Base-by-base conservation (phyloP, 1,140 invertebrate genomes). In the Steinernema feltiae region DNA sequence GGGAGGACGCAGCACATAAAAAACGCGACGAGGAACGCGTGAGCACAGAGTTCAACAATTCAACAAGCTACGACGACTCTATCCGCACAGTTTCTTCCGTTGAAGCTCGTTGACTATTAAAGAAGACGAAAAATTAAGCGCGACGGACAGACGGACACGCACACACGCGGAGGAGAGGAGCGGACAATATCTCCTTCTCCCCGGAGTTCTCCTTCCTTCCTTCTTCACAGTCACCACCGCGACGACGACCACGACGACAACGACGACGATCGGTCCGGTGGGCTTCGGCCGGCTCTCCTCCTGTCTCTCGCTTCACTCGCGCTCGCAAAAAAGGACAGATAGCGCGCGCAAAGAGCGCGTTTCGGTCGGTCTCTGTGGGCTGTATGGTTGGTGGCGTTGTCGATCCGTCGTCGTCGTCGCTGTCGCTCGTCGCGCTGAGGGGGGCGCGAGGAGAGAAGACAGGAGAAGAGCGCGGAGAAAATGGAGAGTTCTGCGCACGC, bases 281-380 rank as follows among this genome's bases (percentile, higher is more conserved):
- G 53, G 53, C 7, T 63, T 27, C 53, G 53, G 53, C 53, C 24
- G 24, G 15, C 53, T 63, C 53, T 21, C 53, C 53, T 63, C 53
- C 53, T 63, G 12, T 27, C 3, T 63, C 53, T 63, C 24, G 2
- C 53, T 63, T 27, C 53, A 7, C 35, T 41, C 35, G 35, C 53
- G 7, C 53, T 63, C 53, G 53, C 53, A 63, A 63, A 63, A 63
- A 63, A 63, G 53, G 53, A 63, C 53, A 63, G 53, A 63, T 63
- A 63, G 53, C 53, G 53, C 53, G 53, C 53, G 53, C 24, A 63
- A 63, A 27, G 53, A 63, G 53, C 53, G 53, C 41, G 41, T n/a
- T n/a, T n/a, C n/a, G 35, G 35, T 41, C 35, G 35, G 35, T 18
- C 7, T 41, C 35, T 41, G 53, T 27, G 53, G 53, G 15, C 53